Evolutionary conservation across 2,113 vertebrate species (phyloP).

Genomic region (Rutilus rutilus): DNA sequence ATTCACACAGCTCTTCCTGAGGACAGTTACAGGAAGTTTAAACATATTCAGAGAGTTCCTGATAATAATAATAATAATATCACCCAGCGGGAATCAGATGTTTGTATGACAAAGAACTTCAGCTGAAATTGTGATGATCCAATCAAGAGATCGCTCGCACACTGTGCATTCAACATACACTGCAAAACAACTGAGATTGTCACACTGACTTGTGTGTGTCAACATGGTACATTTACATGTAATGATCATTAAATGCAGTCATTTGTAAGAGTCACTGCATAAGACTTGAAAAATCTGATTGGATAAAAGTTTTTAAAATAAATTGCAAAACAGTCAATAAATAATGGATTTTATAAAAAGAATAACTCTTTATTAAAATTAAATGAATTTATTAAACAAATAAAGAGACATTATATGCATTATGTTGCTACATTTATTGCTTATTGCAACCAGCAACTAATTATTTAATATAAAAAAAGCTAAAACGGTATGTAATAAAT

Average conservation of each 20-base stretch:
- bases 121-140: neutral
- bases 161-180: constrained; percentile 5
- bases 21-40: constrained; percentile 28
- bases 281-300: neutral
- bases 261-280: neutral
- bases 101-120: neutral
- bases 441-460: neutral
- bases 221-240: neutral
- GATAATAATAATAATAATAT: constrained; percentile 40
- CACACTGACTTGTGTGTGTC: neutral
- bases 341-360: neutral
- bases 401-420: neutral
- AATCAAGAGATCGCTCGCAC: constrained; percentile 20
- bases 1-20: constrained; percentile 34
- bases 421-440: neutral
- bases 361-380: too few species aligned
- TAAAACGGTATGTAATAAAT: too few species aligned
- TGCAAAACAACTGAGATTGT: neutral
- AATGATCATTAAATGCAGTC: neutral
- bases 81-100: constrained; percentile 46
- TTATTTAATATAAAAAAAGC: too few species aligned
- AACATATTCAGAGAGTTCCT: constrained; percentile 39
- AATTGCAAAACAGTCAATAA: neutral
- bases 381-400: too few species aligned
- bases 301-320: neutral